These are phyloP conservation scores for Myzus persicae DNA, from an alignment of 1,140 invertebrate species.

Conservation along the genomic window DNA sequence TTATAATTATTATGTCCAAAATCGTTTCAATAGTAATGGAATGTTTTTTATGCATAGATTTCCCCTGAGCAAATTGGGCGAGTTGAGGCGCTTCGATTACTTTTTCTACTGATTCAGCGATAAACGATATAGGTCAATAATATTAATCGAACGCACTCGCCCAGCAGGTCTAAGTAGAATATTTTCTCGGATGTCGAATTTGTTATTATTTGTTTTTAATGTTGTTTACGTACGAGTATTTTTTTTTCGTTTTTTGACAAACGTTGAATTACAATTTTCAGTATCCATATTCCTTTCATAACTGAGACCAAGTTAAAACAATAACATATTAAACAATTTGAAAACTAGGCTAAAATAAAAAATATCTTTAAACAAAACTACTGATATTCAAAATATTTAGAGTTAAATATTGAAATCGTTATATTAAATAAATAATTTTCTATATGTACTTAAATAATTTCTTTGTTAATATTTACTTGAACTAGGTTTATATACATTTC, in stretches of 20 bases:
- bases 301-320: not conserved
- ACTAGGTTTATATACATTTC: too few species aligned
- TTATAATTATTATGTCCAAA: not conserved
- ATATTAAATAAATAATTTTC: not conserved
- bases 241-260: not conserved
- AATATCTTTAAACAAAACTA: not conserved
- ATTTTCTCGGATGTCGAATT: not conserved
- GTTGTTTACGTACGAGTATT: not conserved
- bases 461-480: too few species aligned
- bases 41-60: not conserved
- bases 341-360: not conserved
- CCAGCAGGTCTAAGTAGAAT: not conserved
- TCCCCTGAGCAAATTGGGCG: not conserved
- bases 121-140: slow-evolving; percentile 5
- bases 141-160: not conserved
- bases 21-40: not conserved
- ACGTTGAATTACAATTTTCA: not conserved
- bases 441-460: not conserved
- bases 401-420: not conserved
- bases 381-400: not conserved
- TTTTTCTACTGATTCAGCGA: not conserved
- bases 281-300: not conserved
- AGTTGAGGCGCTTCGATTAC: not conserved
- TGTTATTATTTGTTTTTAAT: not conserved
- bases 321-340: not conserved